phyloP scores from a whole-genome alignment of 2,113 vertebrate genomes.

The Scopus umbretta region DNA sequence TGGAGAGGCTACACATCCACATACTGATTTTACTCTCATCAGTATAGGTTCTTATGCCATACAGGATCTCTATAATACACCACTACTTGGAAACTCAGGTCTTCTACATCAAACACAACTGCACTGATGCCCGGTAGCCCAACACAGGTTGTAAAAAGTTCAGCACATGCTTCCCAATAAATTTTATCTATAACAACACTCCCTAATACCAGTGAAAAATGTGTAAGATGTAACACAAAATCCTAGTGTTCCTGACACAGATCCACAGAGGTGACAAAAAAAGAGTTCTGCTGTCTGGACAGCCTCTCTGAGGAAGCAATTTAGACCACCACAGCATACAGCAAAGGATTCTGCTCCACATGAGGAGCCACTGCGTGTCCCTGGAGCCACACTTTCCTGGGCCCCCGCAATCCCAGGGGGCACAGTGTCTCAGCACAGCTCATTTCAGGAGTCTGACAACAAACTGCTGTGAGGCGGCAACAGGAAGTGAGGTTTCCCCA shows the following conservation, averaged over 20 bases:
- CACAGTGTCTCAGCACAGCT: not conserved
- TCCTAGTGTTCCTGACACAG: not conserved
- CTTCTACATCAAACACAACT: not conserved
- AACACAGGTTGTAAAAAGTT: not conserved
- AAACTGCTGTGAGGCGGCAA: not conserved
- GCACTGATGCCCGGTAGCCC: not conserved
- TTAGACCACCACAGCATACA: not conserved
- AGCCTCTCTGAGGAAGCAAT: not conserved
- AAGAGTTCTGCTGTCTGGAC: not conserved
- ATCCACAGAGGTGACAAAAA: not conserved
- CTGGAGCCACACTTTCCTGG: not conserved
- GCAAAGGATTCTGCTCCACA: not conserved
- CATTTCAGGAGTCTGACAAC: not conserved
- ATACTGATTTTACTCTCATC: not conserved
- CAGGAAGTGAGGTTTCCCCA: not conserved
- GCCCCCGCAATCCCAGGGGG: rapidly evolving
- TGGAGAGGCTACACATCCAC: not conserved
- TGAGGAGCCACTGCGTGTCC: rapidly evolving
- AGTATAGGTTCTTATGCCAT: not conserved
- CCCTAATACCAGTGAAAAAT: not conserved
- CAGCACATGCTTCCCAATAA: not conserved
- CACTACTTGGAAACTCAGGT: not conserved
- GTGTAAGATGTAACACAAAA: not conserved
- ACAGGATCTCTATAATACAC: not conserved
- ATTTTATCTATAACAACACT: not conserved